phyloP scores from a whole-genome alignment of 2,113 vertebrate genomes.

The Garra rufa region DNA sequence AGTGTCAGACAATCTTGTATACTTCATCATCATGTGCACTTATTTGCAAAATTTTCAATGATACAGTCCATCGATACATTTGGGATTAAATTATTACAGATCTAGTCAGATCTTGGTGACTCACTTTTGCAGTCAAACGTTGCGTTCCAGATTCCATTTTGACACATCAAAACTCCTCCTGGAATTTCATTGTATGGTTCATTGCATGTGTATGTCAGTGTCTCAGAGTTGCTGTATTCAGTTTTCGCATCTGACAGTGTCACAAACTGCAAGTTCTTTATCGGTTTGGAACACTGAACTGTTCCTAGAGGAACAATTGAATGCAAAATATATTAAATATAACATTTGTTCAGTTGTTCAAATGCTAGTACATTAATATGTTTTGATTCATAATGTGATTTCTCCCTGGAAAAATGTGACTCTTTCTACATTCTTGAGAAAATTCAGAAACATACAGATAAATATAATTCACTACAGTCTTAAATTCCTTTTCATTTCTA shows the following conservation, averaged over 20 bases:
- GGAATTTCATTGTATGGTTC: background rate
- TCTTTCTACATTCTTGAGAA: too few relatives aligned
- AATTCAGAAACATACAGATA: background rate
- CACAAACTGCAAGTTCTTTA: background rate
- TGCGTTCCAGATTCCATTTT: constrained; percentile 26
- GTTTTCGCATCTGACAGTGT: background rate
- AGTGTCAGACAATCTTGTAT: too few relatives aligned
- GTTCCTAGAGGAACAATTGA: background rate
- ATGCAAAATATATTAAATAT: background rate
- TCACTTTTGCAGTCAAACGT: background rate
- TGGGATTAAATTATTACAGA: background rate
- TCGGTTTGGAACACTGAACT: constrained; percentile 14
- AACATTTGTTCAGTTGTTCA: background rate
- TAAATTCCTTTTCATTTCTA: too few relatives aligned
- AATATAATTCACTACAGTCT: background rate
- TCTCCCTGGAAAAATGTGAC: too few relatives aligned
- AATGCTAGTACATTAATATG: background rate
- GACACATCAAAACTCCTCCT: constrained; percentile 23
- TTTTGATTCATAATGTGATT: background rate
- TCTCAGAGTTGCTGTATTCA: background rate
- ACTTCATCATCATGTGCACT: too few relatives aligned
- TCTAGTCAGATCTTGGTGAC: background rate
- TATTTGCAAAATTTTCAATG: too few relatives aligned
- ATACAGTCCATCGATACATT: background rate
- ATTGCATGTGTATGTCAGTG: background rate